Conservation (phyloP, 1,140 invertebrate genomes). For the Zophobas morio region DNA sequence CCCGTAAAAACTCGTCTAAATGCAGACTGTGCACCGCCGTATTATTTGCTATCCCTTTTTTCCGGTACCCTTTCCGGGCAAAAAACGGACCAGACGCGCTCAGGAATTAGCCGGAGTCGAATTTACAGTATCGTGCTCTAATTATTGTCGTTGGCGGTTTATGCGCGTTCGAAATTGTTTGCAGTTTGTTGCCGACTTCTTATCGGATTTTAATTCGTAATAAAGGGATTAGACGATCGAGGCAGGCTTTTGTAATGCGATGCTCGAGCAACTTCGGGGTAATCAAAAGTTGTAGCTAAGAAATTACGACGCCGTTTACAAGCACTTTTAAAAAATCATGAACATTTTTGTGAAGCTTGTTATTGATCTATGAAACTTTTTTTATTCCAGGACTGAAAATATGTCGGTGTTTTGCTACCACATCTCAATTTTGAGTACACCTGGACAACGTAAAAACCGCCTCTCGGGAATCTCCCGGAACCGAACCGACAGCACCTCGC, state of each 20-base stretch:
- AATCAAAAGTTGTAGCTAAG: too few relatives aligned
- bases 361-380: too few relatives aligned
- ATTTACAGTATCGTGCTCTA: slow-evolving; percentile 36
- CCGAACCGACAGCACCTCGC: slow-evolving; percentile 20
- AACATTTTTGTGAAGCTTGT: too few relatives aligned
- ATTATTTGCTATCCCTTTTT: slow-evolving; percentile 50
- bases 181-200: slow-evolving; percentile 33
- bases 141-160: slow-evolving; percentile 41
- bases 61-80: slow-evolving; percentile 30
- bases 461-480: slow-evolving; percentile 29
- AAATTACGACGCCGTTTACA: too few relatives aligned
- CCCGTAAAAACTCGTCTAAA: slow-evolving; percentile 58
- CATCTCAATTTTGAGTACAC: too few relatives aligned
- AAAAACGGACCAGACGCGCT: slow-evolving; percentile 44
- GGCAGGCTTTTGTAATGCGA: too few relatives aligned
- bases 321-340: too few relatives aligned
- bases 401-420: too few relatives aligned
- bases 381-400: too few relatives aligned
- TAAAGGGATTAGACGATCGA: neutral
- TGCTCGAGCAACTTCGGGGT: too few relatives aligned
- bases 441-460: too few relatives aligned
- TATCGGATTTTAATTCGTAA: slow-evolving; percentile 46
- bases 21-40: slow-evolving; percentile 52
- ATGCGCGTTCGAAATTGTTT: slow-evolving; percentile 30
- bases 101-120: slow-evolving; percentile 31